Base-by-base conservation (phyloP, 2,888 invertebrate genomes). In the Malachius bipustulatus region DNA sequence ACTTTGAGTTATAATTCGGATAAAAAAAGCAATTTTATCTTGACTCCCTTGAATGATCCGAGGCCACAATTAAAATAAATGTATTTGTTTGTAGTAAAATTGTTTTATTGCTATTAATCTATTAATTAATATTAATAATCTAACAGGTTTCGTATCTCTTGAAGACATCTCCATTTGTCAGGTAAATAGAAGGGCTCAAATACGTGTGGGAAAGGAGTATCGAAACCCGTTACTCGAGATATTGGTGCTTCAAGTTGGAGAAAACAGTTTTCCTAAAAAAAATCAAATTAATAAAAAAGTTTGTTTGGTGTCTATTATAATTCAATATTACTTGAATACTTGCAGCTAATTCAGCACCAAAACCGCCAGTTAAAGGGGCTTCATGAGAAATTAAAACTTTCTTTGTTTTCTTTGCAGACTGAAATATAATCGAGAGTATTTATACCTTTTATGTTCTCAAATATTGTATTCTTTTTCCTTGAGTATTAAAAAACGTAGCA, bases 171-270 rank as follows among this genome's bases (percentile, higher is more conserved):
- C 82, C 88, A 88, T 59, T 84, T 89, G 61, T 87, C 85, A 1
- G 98, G 98, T 46, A 98, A 62, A 66, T 97, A 98, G 65, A 97
- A 89, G 0, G 88, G 84, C 62, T 98, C 98, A 64, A 82, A 94
- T 31, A 93, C 76, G 63, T 91, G 91, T 3, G 98, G 91, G 66
- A 98, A 98, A 8, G 98, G 97, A 2, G 93, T 87, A 68, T 99
- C 98, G 75, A 90, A 93, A 8, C 98, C 94, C 14, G 90, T 76
- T 31, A 91, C 88, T 44, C 97, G 73, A 29, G 73, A 65, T 9
- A 97, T 69, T 0, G 98, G 97, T 1, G 96, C 90, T 62, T 97
- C 94, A 47, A 99, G 70, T 59, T 88, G 75, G 27, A 98, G 70
- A 65, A 99, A 99, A 58, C 97, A 98, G 50, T 85, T 78, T 55